Base-by-base conservation (phyloP, 2,113 vertebrate species). In the Bambusicola thoracicus region DNA sequence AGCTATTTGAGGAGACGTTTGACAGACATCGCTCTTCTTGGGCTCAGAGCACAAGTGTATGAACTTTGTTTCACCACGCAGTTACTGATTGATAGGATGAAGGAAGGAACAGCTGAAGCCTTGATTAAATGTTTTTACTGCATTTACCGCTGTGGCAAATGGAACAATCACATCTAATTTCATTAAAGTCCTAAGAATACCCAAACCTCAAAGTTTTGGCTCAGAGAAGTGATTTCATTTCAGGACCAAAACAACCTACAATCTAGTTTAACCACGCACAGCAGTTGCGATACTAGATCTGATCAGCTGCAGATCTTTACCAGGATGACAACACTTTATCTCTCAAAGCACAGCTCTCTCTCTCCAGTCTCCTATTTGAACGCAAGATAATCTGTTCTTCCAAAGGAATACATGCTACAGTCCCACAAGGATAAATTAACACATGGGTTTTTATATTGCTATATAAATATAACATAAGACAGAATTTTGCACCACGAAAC, bases 71-170 rank as follows among this genome's bases (percentile, higher is more conserved):
- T 92, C 68, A n/a, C 82, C 3, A 2, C 13, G 68, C 66, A 92
- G 67, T 30, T 89, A 70, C 59, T 87, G 91, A 94, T 6, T 63
- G 89, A 89, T 84, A 5, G 4, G 79, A 36, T 67, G 61, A 80
- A 89, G 67, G 75, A 87, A 49, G 32, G 75, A 87, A 87, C 63
- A 85, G 89, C 78, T 89, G 74, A 93, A 87, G 59, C 87, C 27
- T 75, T 65, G 79, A 90, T 83, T 51, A 85, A 91, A 78, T 81
- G 62, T 78, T 94, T 95, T 89, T 73, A 83, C 53, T 86, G 63
- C 49, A 27, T 92, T 91, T 94, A 80, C 75, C 63, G 49, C 55
- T 91, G 87, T 7, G 29, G 76, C 48, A 94, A 93, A 85, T 27
- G 46, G 0, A 83, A 32, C 32, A 56, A 78, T 74, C 85, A 65